Evolutionary conservation across 2,888 invertebrate species (phyloP).

Genomic region (Linyphia triangularis): DNA sequence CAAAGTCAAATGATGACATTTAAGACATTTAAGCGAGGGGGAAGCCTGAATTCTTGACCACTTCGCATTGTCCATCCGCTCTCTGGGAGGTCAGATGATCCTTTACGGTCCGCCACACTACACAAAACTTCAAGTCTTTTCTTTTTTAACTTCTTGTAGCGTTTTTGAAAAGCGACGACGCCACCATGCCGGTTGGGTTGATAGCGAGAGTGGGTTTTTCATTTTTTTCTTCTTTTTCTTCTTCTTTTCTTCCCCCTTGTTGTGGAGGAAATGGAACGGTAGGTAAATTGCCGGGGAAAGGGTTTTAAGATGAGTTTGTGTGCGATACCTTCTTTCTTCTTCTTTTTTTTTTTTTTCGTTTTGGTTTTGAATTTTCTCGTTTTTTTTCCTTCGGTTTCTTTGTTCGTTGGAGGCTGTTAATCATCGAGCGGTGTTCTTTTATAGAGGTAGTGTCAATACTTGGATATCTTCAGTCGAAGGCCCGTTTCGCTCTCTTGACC

Average conservation of each 20-base stretch:
- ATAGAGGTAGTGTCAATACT: constrained; percentile 19
- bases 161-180: neutral
- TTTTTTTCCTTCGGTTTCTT: constrained; percentile 22
- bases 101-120: neutral
- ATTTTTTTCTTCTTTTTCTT: too few relatives aligned
- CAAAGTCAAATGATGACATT: neutral
- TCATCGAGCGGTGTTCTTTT: constrained; percentile 47
- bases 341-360: neutral
- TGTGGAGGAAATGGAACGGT: neutral
- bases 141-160: neutral
- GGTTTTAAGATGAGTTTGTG: neutral
- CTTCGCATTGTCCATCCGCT: constrained; percentile 10
- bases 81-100: constrained; percentile 20
- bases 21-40: neutral
- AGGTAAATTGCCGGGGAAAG: constrained; percentile 31
- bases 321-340: neutral
- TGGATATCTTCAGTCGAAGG: neutral
- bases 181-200: neutral
- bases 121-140: neutral
- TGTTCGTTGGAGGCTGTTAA: constrained; percentile 50
- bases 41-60: neutral
- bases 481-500: neutral
- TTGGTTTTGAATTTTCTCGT: too few relatives aligned
- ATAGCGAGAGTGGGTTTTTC: neutral
- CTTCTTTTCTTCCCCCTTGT: neutral